Evolutionary conservation across 2,113 vertebrate genomes (phyloP).

Genomic region (Glaucidium brasilianum): DNA sequence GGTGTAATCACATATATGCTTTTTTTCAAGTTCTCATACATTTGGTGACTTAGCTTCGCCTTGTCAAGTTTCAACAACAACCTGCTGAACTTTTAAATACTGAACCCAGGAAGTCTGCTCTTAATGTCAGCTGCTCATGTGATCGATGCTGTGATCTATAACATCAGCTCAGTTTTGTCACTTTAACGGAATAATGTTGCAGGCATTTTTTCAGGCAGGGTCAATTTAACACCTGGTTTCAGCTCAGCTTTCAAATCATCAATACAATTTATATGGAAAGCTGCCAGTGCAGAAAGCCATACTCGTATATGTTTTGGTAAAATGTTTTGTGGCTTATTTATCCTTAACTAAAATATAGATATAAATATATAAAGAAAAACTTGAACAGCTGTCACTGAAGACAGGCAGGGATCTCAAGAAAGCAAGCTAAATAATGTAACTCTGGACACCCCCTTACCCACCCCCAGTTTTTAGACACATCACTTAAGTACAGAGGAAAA

Average conservation of each 20-base stretch:
- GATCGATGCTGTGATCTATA: not conserved
- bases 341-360: not conserved
- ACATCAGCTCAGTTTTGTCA: not conserved
- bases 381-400: not conserved
- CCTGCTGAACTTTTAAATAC: not conserved
- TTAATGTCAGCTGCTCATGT: not conserved
- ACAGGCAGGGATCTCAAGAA: not conserved
- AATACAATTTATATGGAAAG: not conserved
- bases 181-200: not conserved
- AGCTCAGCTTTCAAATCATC: not conserved
- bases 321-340: not conserved
- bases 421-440: not conserved
- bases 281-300: not conserved
- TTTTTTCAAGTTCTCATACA: not conserved
- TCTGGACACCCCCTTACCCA: not conserved
- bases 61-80: not conserved
- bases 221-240: constrained; percentile 34
- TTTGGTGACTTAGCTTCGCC: not conserved
- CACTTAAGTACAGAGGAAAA: not conserved
- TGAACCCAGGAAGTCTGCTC: not conserved
- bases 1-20: not conserved
- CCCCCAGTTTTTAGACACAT: not conserved
- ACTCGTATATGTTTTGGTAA: not conserved
- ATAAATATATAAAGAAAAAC: not conserved
- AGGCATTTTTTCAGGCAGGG: not conserved